Base-by-base conservation (phyloP, 2,113 vertebrate species). In the Peromyscus maniculatus region DNA sequence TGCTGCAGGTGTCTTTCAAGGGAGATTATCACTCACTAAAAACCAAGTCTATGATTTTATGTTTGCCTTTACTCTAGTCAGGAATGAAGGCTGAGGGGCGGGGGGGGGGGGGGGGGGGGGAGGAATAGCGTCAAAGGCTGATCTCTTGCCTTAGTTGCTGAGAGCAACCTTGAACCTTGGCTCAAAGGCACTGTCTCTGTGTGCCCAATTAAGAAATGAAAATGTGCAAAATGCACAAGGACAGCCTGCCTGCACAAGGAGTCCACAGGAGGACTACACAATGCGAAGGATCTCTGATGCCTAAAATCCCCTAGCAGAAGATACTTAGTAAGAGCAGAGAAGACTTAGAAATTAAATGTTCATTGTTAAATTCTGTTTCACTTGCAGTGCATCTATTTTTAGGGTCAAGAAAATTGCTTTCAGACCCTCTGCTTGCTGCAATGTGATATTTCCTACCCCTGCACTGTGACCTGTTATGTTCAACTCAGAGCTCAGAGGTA, bases 281-380 rank as follows among this genome's bases (percentile, higher is more conserved):
- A 22, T 43, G 31, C 33, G 22, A 17, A 26, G 15, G 39, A 89
- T 87, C 84, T 79, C 12, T 52, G 26, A 91, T 84, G 24, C 79
- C 43, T 87, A 19, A 92, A 79, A 46, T 82, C 28, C 22, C 64
- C 17, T 21, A 46, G 15, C 22, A 13, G 3, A 49, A 69, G n/a
- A 15, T 67, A 39, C 79, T 90, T 93, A 75, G 52, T 77, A 13
- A 82, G 89, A 74, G 83, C 39, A 36, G 39, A 28, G 5, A n/a
- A 16, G 62, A 67, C n/a, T 87, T 66, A 33, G 28, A 49, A 66
- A 49, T 94, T 86, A 90, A 97, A 72, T 67, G 72, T 55, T 92
- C 66, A 92, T 84, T 91, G 77, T 86, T 82, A 82, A 93, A 69
- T 78, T 89, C 87, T 88, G n/a, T 83, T 87, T 95, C 88, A 94